Conservation (phyloP, 2,113 vertebrate species). For the Neopipo cinnamomea region DNA sequence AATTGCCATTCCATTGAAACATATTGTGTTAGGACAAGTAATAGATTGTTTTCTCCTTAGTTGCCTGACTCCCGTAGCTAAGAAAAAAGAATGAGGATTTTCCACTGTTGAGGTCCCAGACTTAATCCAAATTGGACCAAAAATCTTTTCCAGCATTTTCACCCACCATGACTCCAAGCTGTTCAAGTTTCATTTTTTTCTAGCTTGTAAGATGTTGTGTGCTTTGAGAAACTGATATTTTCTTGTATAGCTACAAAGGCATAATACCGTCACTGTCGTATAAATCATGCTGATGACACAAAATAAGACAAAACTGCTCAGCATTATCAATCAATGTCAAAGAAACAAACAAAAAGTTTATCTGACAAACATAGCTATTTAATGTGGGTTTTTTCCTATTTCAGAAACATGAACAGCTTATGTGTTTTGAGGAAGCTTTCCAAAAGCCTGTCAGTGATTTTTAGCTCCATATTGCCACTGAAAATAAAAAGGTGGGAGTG, state of each 20-base stretch:
- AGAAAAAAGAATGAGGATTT: background rate
- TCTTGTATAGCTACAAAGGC: background rate
- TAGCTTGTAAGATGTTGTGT: background rate
- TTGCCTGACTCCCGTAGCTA: background rate
- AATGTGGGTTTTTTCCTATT: background rate
- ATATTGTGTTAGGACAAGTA: background rate
- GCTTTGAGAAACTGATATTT: background rate
- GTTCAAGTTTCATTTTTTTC: background rate
- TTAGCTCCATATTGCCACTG: background rate
- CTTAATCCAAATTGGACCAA: background rate
- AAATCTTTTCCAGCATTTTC: conserved; percentile 12
- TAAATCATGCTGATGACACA: background rate
- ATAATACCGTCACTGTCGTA: background rate
- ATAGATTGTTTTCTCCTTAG: conserved; percentile 14
- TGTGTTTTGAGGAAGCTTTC: background rate
- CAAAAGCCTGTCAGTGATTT: background rate
- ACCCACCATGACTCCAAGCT: background rate
- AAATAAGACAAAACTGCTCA: background rate
- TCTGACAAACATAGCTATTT: background rate
- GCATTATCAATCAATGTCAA: background rate
- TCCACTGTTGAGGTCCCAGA: background rate
- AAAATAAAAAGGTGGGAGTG: background rate
- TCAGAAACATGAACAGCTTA: background rate
- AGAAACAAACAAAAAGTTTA: background rate
- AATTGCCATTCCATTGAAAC: background rate